phyloP scores from a whole-genome alignment of 2,888 invertebrate species.

The Idaea aversata region DNA sequence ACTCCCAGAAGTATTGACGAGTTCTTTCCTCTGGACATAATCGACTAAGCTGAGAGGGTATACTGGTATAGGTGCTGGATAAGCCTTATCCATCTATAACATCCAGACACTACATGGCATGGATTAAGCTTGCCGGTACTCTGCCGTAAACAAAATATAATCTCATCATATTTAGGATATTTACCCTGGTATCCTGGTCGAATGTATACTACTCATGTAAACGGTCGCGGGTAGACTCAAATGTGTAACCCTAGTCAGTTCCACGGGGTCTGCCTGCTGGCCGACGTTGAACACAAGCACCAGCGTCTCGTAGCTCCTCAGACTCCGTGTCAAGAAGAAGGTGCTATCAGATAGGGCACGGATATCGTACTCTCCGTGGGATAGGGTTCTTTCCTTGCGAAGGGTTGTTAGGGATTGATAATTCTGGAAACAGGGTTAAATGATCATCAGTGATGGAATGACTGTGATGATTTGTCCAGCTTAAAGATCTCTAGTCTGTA shows the following conservation, averaged over 20 bases:
- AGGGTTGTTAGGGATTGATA: slow-evolving; percentile 77
- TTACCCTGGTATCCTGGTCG: slow-evolving; percentile 49
- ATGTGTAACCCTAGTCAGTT: slow-evolving; percentile 49
- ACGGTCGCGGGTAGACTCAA: slow-evolving; percentile 46
- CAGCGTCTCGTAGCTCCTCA: slow-evolving; percentile 46
- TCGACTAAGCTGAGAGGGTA: neutral
- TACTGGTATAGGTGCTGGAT: neutral
- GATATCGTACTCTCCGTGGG: slow-evolving; percentile 64
- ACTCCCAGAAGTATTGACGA: too few relatives aligned
- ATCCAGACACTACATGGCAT: too few relatives aligned
- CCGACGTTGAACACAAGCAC: slow-evolving; percentile 80
- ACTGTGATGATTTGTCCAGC: too few relatives aligned
- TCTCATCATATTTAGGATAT: slow-evolving; percentile 10
- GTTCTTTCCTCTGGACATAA: too few relatives aligned
- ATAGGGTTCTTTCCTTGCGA: slow-evolving; percentile 64
- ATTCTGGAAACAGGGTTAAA: slow-evolving; percentile 46
- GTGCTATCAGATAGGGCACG: slow-evolving; percentile 57
- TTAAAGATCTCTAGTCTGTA: too few relatives aligned
- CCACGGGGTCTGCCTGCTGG: slow-evolving; percentile 50
- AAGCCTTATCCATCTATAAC: too few relatives aligned
- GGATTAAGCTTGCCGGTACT: too few relatives aligned
- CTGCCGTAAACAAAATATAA: neutral
- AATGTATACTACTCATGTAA: slow-evolving; percentile 55
- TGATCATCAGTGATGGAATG: too few relatives aligned
- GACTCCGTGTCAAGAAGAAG: slow-evolving; percentile 54